Evolutionary conservation across 1,140 invertebrate species (phyloP).

Genomic region (Epicauta chinensis): DNA sequence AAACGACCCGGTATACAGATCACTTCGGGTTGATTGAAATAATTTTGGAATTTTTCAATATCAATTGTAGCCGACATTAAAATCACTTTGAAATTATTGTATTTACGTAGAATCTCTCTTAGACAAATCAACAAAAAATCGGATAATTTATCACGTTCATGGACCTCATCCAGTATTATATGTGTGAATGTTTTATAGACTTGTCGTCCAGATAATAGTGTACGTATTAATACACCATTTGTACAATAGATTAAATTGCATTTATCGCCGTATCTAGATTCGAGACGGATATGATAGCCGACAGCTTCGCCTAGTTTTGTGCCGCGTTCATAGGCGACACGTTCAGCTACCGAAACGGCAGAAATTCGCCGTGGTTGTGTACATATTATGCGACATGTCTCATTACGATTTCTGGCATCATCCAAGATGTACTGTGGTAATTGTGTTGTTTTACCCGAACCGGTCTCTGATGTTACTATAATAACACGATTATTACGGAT

Average conservation of each 20-base stretch:
- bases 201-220: constrained; percentile 69
- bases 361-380: constrained; percentile 89
- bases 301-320: constrained; percentile 82
- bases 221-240: constrained; percentile 81
- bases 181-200: constrained; percentile 63
- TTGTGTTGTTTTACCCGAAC: constrained; percentile 88
- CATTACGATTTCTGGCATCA: constrained; percentile 60
- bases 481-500: constrained; percentile 52
- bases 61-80: constrained; percentile 95
- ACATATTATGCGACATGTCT: constrained; percentile 80
- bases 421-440: constrained; percentile 75
- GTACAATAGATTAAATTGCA: constrained; percentile 89
- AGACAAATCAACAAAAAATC: constrained; percentile 89
- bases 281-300: constrained; percentile 90
- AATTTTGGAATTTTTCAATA: constrained; percentile 62
- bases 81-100: constrained; percentile 70
- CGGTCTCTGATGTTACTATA: constrained; percentile 74
- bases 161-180: constrained; percentile 88
- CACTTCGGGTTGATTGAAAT: constrained; percentile 72
- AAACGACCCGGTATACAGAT: constrained; percentile 74
- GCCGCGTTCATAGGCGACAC: constrained; percentile 77
- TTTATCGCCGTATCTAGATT: constrained; percentile 70
- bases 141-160: constrained; percentile 87
- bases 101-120: constrained; percentile 65
- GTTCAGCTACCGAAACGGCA: constrained; percentile 76